Base-by-base conservation (phyloP, 2,888 invertebrate species). In the Ischnura elegans region DNA sequence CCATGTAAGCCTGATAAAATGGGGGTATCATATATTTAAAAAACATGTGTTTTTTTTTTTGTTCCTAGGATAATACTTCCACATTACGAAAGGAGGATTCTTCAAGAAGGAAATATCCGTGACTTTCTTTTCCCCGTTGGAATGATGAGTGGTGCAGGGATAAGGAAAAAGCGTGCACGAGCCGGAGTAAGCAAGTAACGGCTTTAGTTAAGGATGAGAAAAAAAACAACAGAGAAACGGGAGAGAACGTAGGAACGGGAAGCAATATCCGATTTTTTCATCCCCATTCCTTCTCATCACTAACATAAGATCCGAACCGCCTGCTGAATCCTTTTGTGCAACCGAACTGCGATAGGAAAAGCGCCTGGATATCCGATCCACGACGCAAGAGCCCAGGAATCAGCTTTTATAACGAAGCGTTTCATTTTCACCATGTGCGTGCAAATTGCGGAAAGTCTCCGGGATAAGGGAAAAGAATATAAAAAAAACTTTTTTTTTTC, bases 381-480 rank as follows among this genome's bases (percentile, higher is more conserved):
- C 3, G 6, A 10, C 36, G 76, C 36, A n/a, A n/a, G n/a, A 51
- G 51, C 51, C 10, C 29, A 36, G 76, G 76, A 76, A 76, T 76
- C 76, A 76, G 76, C 76, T 76, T 76, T 76, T 76, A 76, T 76
- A 76, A 76, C 76, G 76, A 76, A 36, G 36, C 76, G 76, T 76
- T 76, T 76, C 76, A 76, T 76, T 76, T 36, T 76, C 29, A 13
- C 76, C 36, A 76, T 76, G 13, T 76, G 76, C 29, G 29, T 36
- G 36, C 76, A 76, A 76, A 36, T 76, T 76, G 76, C 76, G 13
- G 76, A 25, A 76, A 61, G 76, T 25, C 36, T 76, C 36, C 36
- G 36, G 76, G 76, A 36, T 1, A 76, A 36, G 36, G 10, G 36
- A 36, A 36, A 36, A 76, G 16, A 76, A 76, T 10, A n/a, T 29